phyloP scores from a whole-genome alignment of 2,113 vertebrate genomes.

The Dipodomys ordii region DNA sequence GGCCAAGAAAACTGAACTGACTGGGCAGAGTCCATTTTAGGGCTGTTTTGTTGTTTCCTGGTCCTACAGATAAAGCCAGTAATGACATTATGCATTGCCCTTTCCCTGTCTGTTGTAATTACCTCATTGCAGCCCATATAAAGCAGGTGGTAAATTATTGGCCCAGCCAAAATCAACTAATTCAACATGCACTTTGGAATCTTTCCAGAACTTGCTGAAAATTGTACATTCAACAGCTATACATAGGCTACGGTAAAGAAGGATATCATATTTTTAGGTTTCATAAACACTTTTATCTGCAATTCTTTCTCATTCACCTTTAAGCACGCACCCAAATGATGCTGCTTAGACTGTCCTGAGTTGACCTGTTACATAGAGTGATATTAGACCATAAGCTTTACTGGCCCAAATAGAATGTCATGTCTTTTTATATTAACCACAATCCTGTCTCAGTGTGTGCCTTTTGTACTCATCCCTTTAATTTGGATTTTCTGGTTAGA shows the following conservation, averaged over 20 bases:
- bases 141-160: not conserved
- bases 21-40: constrained; percentile 13
- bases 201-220: constrained; percentile 25
- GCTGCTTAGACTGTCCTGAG: not conserved
- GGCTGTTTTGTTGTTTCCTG: constrained; percentile 23
- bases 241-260: not conserved
- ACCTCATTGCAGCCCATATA: not conserved
- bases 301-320: not conserved
- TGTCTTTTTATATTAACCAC: not conserved
- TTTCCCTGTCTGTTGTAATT: not conserved
- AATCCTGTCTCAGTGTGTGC: not conserved
- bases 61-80: constrained; percentile 6
- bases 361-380: not conserved
- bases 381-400: not conserved
- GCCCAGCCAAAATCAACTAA: not conserved
- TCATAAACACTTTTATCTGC: constrained; percentile 41
- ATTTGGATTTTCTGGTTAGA: constrained; percentile 60
- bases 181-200: constrained; percentile 27
- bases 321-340: not conserved
- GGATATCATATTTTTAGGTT: not conserved
- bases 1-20: not conserved
- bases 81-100: not conserved
- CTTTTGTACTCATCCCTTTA: constrained; percentile 26
- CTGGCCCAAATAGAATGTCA: not conserved
- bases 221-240: not conserved